Evolutionary conservation across 2,113 vertebrate genomes (phyloP).

Genomic region (Bufo bufo): DNA sequence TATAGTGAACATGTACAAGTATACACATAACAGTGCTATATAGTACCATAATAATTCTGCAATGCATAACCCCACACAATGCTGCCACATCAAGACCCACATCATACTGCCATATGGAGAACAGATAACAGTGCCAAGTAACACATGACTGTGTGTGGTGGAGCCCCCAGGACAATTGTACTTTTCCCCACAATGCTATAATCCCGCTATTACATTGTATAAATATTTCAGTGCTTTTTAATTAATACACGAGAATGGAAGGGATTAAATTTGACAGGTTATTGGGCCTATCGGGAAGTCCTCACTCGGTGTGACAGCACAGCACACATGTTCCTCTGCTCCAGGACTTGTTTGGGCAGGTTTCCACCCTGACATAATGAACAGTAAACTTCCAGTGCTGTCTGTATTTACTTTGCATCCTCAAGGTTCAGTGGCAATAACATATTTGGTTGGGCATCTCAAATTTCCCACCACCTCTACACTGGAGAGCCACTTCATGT

Average conservation of each 20-base stretch:
- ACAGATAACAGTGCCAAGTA: neutral
- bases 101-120: neutral
- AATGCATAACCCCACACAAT: neutral
- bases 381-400: neutral
- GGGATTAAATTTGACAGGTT: constrained; percentile 21
- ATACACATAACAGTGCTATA: neutral
- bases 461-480: neutral
- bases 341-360: constrained; percentile 25
- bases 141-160: neutral
- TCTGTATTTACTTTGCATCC: constrained; percentile 25
- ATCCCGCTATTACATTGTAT: neutral
- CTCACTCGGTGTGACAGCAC: neutral
- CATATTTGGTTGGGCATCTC: neutral
- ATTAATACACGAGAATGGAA: neutral
- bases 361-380: neutral
- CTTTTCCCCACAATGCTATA: neutral
- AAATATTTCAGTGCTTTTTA: neutral
- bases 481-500: neutral
- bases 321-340: neutral
- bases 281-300: neutral
- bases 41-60: neutral
- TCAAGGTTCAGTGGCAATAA: constrained; percentile 22
- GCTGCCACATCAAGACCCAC: neutral
- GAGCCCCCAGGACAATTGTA: neutral
- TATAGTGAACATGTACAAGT: neutral